Base-by-base conservation (phyloP, 2,888 invertebrate species). In the Meghimatium bilineatum region DNA sequence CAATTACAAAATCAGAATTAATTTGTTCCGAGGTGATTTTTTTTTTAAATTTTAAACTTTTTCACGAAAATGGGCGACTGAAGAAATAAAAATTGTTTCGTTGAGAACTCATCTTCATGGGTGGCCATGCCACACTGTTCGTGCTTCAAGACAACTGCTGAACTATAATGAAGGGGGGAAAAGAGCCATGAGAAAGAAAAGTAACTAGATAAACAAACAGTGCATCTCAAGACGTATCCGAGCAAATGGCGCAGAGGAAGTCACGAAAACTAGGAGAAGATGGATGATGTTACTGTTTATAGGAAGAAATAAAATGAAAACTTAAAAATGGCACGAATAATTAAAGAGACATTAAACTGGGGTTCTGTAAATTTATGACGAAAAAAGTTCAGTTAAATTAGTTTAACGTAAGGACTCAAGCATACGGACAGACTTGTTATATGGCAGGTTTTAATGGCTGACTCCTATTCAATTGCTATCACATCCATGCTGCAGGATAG, bases 81-180 rank as follows among this genome's bases (percentile, higher is more conserved):
- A n/a, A 26, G 38, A 74, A 14, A 14, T 75, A 56, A 52, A 32
- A 75, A 75, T 12, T n/a, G 44, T 20, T 52, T 75, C n/a, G 52
- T 52, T 52, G 75, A 75, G 52, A 52, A 49, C 17, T 2, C 38
- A 17, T 20, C 75, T 75, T 49, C 75, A 20, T 75, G 75, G 75
- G 75, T 75, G 75, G 56, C 14, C 75, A 75, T 75, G 75, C 32
- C 75, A 75, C 52, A 44, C 75, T 52, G n/a, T 75, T 32, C 26
- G 52, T 29, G n/a, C 17, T 75, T n/a, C 52, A 20, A n/a, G 75
- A 75, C n/a, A 52, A 56, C 32, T 75, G 8, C 52, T 29, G 29
- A 32, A 52, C 75, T 52, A 49, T 75, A 52, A 49, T 52, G 75
- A 52, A 75, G 29, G 26, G 52, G 32, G 32, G 14, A 52, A 52